These are phyloP conservation scores for Zosterops lateralis DNA, from an alignment of 2,113 vertebrate species.

Conservation along the genomic window DNA sequence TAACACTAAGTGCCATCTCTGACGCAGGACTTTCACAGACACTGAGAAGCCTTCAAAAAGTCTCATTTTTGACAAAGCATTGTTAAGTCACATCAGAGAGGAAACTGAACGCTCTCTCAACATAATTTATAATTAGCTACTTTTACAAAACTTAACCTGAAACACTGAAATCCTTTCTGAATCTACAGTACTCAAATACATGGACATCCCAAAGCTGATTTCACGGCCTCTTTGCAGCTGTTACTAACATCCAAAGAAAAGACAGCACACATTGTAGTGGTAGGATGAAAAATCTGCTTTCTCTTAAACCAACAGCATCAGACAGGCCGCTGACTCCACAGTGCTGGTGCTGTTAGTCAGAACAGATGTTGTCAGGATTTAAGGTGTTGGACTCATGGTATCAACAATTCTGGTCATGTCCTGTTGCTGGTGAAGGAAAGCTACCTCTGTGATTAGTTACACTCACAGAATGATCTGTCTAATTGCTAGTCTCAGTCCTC, in stretches of 20 bases:
- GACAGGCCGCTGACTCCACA: background rate
- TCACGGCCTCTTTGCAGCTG: background rate
- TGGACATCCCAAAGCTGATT: background rate
- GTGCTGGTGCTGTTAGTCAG: background rate
- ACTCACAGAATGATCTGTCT: background rate
- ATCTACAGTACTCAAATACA: background rate
- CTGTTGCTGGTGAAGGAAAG: background rate
- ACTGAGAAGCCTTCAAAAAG: background rate
- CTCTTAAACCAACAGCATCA: background rate
- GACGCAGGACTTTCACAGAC: background rate
- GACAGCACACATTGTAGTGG: background rate
- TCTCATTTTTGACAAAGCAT: background rate
- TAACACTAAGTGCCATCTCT: background rate
- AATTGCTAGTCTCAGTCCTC: background rate
- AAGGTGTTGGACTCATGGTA: background rate
- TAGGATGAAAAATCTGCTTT: background rate
- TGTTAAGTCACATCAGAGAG: background rate
- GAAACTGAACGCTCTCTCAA: background rate
- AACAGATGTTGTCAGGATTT: background rate
- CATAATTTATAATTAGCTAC: background rate
- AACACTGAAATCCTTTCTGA: background rate
- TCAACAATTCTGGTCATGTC: conserved; percentile 24
- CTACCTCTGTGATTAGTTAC: conserved; percentile 26
- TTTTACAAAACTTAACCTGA: background rate
- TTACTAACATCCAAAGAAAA: background rate